A percentile compares a stretch with the other conserved stretches of the same genome.
These are phyloP conservation scores for Scartelaos histophorus DNA, from an alignment of 2,113 vertebrate species.

Conservation along the genomic window DNA sequence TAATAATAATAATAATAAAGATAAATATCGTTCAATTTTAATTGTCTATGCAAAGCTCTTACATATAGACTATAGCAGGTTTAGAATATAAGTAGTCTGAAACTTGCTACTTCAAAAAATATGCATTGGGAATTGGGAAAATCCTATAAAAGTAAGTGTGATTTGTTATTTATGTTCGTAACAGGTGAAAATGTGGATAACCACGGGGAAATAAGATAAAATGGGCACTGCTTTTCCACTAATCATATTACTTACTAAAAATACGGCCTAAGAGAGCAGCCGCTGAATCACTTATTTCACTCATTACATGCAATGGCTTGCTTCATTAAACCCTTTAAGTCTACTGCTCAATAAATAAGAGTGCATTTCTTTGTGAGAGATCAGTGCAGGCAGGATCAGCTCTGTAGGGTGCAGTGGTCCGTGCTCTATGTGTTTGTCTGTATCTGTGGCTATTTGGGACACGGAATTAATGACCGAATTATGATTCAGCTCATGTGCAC, in stretches of 20 bases:
- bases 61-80: background rate
- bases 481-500: slow-evolving; percentile 68
- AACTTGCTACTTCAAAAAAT: too few species aligned
- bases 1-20: too few species aligned
- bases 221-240: background rate
- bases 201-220: background rate
- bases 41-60: background rate
- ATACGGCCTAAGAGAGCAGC: background rate
- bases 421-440: slow-evolving; percentile 25
- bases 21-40: too few species aligned
- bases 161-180: too few species aligned
- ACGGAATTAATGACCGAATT: slow-evolving; percentile 67
- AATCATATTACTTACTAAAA: background rate
- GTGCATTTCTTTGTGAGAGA: slow-evolving; percentile 13
- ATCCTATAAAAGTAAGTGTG: too few species aligned
- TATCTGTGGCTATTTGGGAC: slow-evolving; percentile 43
- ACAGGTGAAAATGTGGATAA: too few species aligned
- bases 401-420: slow-evolving; percentile 45
- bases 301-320: background rate
- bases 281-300: background rate
- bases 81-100: too few species aligned
- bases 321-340: slow-evolving; percentile 29
- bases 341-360: slow-evolving; percentile 13
- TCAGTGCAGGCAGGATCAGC: slow-evolving; percentile 32
- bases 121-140: background rate